Percentiles rank a stretch among this genome's conserved stretches.
Conservation (phyloP, 2,797 vertebrate species). For the Protosalanx chinensis region DNA sequence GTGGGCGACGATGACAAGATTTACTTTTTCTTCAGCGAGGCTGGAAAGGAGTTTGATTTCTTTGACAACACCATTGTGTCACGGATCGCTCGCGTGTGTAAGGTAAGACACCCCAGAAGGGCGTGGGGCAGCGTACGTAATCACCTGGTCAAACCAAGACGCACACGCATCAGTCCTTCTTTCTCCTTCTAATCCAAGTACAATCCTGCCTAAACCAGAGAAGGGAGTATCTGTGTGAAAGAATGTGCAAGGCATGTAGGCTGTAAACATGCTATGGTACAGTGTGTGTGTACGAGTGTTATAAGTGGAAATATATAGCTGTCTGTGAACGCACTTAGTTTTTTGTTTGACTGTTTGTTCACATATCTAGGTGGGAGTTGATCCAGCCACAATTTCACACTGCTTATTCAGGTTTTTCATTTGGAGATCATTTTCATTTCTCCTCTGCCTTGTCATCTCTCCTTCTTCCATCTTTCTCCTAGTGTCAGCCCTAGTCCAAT, state of each 20-base stretch:
- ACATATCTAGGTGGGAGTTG: conserved; percentile 4
- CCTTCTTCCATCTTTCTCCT: conserved; percentile 54
- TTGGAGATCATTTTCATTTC: conserved; percentile 39
- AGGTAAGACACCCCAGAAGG: conserved; percentile 71
- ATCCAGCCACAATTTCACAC: conserved; percentile 54
- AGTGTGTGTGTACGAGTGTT: conserved; percentile 23
- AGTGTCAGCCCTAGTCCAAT: conserved; percentile 64
- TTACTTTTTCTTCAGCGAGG: conserved; percentile 96
- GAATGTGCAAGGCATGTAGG: conserved; percentile 24
- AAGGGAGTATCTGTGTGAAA: conserved; percentile 32
- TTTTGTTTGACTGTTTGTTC: conserved; percentile 22
- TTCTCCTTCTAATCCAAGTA: conserved; percentile 45
- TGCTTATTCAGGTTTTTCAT: conserved; percentile 47
- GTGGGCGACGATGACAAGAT: conserved; percentile 86
- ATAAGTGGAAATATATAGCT: neutral
- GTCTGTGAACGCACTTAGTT: neutral
- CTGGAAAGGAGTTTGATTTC: conserved; percentile 89
- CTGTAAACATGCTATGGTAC: neutral
- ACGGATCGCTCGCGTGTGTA: conserved; percentile 89
- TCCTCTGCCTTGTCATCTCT: conserved; percentile 6
- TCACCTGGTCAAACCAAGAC: conserved; percentile 19
- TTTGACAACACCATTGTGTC: conserved; percentile 93
- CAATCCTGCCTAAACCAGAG: conserved; percentile 35
- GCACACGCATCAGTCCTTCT: conserved; percentile 8
- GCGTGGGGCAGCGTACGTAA: conserved; percentile 12